These are phyloP conservation scores for Torymus texanus DNA, from an alignment of 2,888 invertebrate species.

Conservation along the genomic window DNA sequence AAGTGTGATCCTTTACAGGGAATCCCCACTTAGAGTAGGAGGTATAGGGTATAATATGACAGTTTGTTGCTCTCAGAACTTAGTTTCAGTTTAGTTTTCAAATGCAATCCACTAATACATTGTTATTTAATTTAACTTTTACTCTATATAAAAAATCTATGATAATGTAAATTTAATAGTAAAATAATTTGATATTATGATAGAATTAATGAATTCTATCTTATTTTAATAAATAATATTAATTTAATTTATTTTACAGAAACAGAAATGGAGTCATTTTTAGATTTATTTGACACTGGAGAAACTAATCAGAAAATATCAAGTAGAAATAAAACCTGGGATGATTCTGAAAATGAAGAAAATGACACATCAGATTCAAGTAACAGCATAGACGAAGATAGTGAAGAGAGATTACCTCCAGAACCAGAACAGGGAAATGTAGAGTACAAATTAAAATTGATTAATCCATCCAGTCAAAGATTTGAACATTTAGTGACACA, in stretches of 20 bases:
- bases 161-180: no score
- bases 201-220: background rate
- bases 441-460: conserved; percentile 96
- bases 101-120: no score
- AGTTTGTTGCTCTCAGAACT: no score
- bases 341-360: conserved; percentile 76
- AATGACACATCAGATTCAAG: conserved; percentile 74
- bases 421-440: conserved; percentile 96
- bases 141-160: no score
- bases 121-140: no score
- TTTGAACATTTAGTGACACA: conserved; percentile 98
- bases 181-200: no score
- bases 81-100: no score
- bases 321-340: conserved; percentile 76
- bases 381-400: conserved; percentile 75
- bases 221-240: background rate
- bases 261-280: conserved; percentile 85
- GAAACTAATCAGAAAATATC: conserved; percentile 57
- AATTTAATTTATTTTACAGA: background rate
- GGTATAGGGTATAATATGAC: no score
- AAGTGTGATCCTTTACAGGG: background rate
- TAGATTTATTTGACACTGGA: conserved; percentile 86
- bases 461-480: conserved; percentile 92
- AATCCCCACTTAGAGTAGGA: background rate
- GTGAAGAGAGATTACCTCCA: conserved; percentile 84